Base-by-base conservation (phyloP, 2,797 vertebrate species). In the Limosa lapponica region DNA sequence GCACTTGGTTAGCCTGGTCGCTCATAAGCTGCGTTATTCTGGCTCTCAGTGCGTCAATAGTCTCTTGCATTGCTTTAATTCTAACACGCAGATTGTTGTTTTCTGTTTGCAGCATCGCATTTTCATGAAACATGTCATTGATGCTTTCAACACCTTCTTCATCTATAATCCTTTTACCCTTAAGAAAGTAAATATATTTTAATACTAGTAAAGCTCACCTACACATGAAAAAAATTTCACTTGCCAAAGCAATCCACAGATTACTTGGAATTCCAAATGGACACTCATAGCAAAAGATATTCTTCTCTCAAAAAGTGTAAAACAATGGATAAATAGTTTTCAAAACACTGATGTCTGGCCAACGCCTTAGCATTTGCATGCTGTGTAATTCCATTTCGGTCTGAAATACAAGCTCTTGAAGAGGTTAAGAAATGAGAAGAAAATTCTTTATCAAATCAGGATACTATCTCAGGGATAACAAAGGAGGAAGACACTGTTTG, bases 41-140 rank as follows among this genome's bases (percentile, higher is more conserved):
- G 82, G 97, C 98, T 97, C 98, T 98, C 95, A 99, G 97, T 2
- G 98, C 98, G 74, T 99, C 99, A 1, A 99, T 98, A 3, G 99
- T 99, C 97, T 99, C 99, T 96, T 99, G 99, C 99, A 99, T 99
- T 86, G 99, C 99, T 98, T 99, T 99, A 95, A 99, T 99, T 79
- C 99, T 98, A 79, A 99, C 98, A 10, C 99, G 98, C 89, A 99
- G 98, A 95, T 99, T 99, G 95, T 98, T 99, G 94, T 99, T 99
- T 96, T 99, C 99, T 0, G 99, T 99, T 97, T 99, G 99, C 54
- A 99, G 98, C 99, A 99, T 99, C 2, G 99, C 98, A 93, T 99
- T 99, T 97, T 99, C 99, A 37, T 99, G 99, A 91, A 99, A 99
- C 98, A 99, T 98, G 97, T 99, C 99, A 74, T 99, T 99, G 94